Evolutionary conservation across 2,797 vertebrate genomes (phyloP).

Genomic region (Poeciliopsis paucimaculata): DNA sequence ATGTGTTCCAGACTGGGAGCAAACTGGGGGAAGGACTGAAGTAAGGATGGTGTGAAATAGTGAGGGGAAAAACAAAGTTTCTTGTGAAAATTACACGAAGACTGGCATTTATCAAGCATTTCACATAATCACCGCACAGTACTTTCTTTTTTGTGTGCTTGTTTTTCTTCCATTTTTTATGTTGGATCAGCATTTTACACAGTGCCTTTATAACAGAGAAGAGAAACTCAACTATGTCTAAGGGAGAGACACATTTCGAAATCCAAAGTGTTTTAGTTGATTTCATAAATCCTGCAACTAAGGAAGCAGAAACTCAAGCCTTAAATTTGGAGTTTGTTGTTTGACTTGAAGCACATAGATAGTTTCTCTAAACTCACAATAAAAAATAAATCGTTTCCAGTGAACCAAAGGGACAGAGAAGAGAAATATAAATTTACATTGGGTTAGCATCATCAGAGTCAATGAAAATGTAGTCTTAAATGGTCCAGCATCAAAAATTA

Average conservation of each 20-base stretch:
- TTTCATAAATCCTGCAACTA: neutral
- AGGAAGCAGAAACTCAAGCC: neutral
- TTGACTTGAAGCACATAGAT: constrained; percentile 14
- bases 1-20: constrained; percentile 47
- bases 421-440: neutral
- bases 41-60: constrained; percentile 31
- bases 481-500: neutral
- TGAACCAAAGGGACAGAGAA: neutral
- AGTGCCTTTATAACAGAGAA: neutral
- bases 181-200: constrained; percentile 1
- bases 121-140: neutral
- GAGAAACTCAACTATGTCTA: constrained; percentile 2
- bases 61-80: constrained; percentile 18
- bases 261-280: constrained; percentile 6
- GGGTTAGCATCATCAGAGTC: neutral
- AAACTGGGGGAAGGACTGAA: constrained; percentile 40
- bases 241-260: neutral
- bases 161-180: neutral
- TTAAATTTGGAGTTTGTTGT: constrained; percentile 4
- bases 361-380: neutral
- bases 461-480: neutral
- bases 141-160: constrained; percentile 7
- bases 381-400: neutral
- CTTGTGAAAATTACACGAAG: constrained; percentile 39
- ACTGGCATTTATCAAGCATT: constrained; percentile 11